These are phyloP conservation scores for Chloroclystis v-ata DNA, from an alignment of 2,888 invertebrate genomes.

Conservation along the genomic window DNA sequence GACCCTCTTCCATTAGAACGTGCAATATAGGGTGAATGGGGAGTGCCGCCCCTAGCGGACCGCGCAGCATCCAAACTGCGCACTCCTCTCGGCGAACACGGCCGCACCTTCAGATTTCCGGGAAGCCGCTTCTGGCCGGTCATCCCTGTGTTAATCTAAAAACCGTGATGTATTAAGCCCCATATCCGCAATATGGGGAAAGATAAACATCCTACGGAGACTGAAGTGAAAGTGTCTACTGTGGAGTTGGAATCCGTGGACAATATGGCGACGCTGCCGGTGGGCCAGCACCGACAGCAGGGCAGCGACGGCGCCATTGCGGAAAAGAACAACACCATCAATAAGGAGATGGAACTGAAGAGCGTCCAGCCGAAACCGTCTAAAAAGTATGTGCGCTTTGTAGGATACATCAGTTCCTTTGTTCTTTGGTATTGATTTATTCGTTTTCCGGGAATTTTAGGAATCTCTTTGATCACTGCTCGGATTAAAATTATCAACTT, in stretches of 20 bases:
- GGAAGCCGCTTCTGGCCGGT: slow-evolving; percentile 49
- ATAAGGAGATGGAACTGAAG: slow-evolving; percentile 92
- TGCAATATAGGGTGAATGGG: slow-evolving; percentile 53
- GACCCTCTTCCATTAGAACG: slow-evolving; percentile 43
- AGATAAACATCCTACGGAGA: slow-evolving; percentile 76
- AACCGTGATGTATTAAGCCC: slow-evolving; percentile 44
- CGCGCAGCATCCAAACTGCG: slow-evolving; percentile 75
- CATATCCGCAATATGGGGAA: slow-evolving; percentile 55
- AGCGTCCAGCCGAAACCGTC: slow-evolving; percentile 90
- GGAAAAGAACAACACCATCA: slow-evolving; percentile 89
- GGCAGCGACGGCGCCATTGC: slow-evolving; percentile 85
- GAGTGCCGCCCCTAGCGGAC: slow-evolving; percentile 64
- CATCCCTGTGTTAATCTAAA: slow-evolving; percentile 48
- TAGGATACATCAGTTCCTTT: slow-evolving; percentile 19
- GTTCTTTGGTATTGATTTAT: slow-evolving; percentile 13
- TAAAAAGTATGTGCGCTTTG: slow-evolving; percentile 82
- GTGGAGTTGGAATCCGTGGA: slow-evolving; percentile 92
- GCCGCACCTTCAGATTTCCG: slow-evolving; percentile 64
- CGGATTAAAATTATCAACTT: not conserved
- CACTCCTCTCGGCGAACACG: slow-evolving; percentile 60
- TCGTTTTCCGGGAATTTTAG: not conserved
- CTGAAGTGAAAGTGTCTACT: slow-evolving; percentile 92
- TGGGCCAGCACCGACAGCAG: slow-evolving; percentile 84
- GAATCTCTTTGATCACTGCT: not conserved
- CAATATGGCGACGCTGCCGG: slow-evolving; percentile 93